Base-by-base conservation (phyloP, 1,140 invertebrate genomes). In the roundworm (Caenorhabditis elegans) region DNA sequence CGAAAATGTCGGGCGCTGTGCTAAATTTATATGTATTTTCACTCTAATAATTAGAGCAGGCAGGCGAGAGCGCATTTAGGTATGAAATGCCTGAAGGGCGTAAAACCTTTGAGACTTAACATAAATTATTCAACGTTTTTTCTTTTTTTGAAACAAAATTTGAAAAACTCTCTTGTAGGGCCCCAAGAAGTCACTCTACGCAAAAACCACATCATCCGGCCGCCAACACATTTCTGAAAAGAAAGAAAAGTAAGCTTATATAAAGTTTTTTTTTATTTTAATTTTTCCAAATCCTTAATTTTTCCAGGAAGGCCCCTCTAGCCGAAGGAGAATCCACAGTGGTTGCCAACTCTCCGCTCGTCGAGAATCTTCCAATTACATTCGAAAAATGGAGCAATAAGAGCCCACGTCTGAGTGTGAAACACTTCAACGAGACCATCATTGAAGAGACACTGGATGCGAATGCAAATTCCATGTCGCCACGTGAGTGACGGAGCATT, bases 341-440 rank as follows among this genome's bases (percentile, higher is more conserved):
- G 6, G 80, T 81, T 3, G 80, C 80, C 26, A 77, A 81, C 51
- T 81, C 80, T 76, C 80, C 80, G 10, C 60, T 81, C 65, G 70
- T 81, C 6, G 80, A 81, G 31, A 81, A 76, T 34, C 80, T 81
- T 39, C 80, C 80, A 81, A 70, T 79, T 11, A 70, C 60, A 43
- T 70, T 70, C 28, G 78, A 79, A 31, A 51, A 53, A 26, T 79
- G 78, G 78, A 79, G 55, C 46, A 79, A 39, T 43, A 53, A 53
- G 15, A 53, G 78, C 34, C 78, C 78, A 11, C 51, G 78, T 43
- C 70, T 70, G n/a, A 70, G 60, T 70, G 60, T 70, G 60, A 70
- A 70, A 39, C 60, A 70, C 60, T 70, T 70, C 60, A 70, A n/a
- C 28, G 60, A 70, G 43, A 70, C 60, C 34, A 70, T 70, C 34